Percentiles rank a stretch among this genome's conserved stretches.
Conservation (phyloP, 2,888 invertebrate species). For the Lasioglossum morio region DNA sequence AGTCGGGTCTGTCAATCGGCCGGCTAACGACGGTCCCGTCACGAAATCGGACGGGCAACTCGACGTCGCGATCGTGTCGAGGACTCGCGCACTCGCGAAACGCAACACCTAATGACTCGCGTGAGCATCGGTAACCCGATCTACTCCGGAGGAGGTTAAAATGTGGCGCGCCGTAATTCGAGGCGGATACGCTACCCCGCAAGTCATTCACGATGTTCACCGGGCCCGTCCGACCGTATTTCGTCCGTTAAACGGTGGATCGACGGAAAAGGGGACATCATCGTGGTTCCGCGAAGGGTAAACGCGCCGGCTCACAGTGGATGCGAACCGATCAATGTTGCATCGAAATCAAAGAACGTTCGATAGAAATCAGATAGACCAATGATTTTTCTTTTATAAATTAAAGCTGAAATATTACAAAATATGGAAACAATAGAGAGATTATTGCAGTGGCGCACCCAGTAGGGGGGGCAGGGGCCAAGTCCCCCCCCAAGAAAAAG, state of each 20-base stretch:
- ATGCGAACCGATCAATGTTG: too few relatives aligned
- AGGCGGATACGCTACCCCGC: constrained; percentile 64
- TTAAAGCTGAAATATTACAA: too few relatives aligned
- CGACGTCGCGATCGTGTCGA: constrained; percentile 37
- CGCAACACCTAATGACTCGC: constrained; percentile 66
- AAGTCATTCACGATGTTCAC: constrained; percentile 63
- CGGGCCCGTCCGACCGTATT: constrained; percentile 56
- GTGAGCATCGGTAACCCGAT: constrained; percentile 68
- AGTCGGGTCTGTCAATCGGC: constrained; percentile 16
- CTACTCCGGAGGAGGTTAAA: constrained; percentile 58
- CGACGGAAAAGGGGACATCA: constrained; percentile 45
- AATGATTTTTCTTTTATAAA: too few relatives aligned
- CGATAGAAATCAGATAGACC: too few relatives aligned
- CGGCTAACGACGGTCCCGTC: constrained; percentile 36
- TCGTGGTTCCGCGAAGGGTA: constrained; percentile 3
- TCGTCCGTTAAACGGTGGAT: constrained; percentile 51
- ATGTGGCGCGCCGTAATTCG: constrained; percentile 66
- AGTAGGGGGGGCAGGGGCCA: too few relatives aligned
- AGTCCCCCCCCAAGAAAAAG: too few relatives aligned
- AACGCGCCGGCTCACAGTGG: too few relatives aligned
- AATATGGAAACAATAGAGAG: too few relatives aligned
- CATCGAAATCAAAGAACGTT: too few relatives aligned
- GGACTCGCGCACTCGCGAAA: constrained; percentile 52
- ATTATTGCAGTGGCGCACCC: too few relatives aligned
- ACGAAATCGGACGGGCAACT: constrained; percentile 29